phyloP scores from a whole-genome alignment of 2,113 vertebrate genomes.

The Morone chrysops region DNA sequence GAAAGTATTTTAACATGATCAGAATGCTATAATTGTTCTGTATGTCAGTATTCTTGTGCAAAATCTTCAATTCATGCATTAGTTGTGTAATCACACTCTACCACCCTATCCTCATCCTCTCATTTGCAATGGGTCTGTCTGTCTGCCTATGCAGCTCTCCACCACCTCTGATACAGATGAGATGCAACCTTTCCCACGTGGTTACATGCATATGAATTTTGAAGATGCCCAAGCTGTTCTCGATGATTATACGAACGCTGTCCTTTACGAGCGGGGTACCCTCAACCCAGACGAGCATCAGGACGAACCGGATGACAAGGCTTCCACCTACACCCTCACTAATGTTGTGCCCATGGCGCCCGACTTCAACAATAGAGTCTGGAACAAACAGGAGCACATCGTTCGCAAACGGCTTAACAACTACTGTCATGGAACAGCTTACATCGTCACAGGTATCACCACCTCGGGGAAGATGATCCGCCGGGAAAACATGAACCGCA shows the following conservation, averaged over 20 bases:
- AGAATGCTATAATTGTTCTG: background rate
- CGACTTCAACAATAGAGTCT: slow-evolving; percentile 71
- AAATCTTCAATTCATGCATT: background rate
- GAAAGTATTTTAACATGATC: background rate
- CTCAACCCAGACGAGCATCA: slow-evolving; percentile 82
- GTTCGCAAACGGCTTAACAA: slow-evolving; percentile 81
- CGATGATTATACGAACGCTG: slow-evolving; percentile 77
- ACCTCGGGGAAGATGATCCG: slow-evolving; percentile 78
- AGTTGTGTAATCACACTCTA: background rate
- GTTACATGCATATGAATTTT: slow-evolving; percentile 72
- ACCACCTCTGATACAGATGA: slow-evolving; percentile 67
- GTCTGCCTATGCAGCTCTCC: slow-evolving; percentile 71
- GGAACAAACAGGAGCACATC: slow-evolving; percentile 80
- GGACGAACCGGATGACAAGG: slow-evolving; percentile 75
- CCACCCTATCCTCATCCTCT: background rate
- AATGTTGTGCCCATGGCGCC: slow-evolving; percentile 77
- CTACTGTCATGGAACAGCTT: slow-evolving; percentile 75
- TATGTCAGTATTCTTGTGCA: background rate
- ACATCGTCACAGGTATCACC: slow-evolving; percentile 75
- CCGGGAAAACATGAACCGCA: slow-evolving; percentile 72
- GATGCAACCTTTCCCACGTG: slow-evolving; percentile 76
- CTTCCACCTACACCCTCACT: slow-evolving; percentile 83
- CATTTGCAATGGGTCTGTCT: background rate
- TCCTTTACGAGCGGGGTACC: slow-evolving; percentile 73
- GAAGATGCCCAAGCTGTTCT: slow-evolving; percentile 80